Base-by-base conservation (phyloP, 92 coral and sea anemone genomes). In the Metridium senile region DNA sequence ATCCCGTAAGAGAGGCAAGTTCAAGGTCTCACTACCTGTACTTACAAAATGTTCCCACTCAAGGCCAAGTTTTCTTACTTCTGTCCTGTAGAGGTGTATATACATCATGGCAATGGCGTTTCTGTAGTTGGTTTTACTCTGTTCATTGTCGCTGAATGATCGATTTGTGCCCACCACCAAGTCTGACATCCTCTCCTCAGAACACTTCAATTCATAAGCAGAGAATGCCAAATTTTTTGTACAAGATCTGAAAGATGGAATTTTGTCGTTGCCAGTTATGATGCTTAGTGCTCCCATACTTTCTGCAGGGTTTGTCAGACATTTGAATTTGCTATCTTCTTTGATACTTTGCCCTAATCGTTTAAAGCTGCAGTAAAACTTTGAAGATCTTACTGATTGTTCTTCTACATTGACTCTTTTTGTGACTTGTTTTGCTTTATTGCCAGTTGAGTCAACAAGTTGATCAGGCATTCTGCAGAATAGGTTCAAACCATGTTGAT, bases 381-480 rank as follows among this genome's bases (percentile, higher is more conserved):
- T 59, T 43, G 66, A 51, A 26, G 70, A 33, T 29, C 20, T 31
- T 25, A 75, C 80, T 33, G 69, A 31, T 46, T 74, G 79, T 30
- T 75, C 80, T 45, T 75, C 71, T 34, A 75, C 27, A 19, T 31
- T 11, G 45, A 21, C 34, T 30, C 71, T 22, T 33, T 75, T 75
- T 26, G 33, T 63, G 19, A 53, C 27, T 61, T 62, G 69, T 35
- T 75, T 75, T 62, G 80, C 80, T 59, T 75, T 75, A 0, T 75
- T 75, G 2, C 80, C 80, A 17, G 18, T 63, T 17, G 58, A 45
- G 30, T 75, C 80, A 30, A 75, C 45, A 49, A 59, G 35, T 34
- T 75, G 71, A 61, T 63, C 72, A 63, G 62, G 81, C 58, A 75
- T 23, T 75, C 69, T 75, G 39, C 81, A 75, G 32, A 62, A 75